A percentile compares a stretch with the other conserved stretches of the same genome.
phyloP scores from a whole-genome alignment of 2,888 invertebrate species.

The Pyrocoelia pectoralis region DNA sequence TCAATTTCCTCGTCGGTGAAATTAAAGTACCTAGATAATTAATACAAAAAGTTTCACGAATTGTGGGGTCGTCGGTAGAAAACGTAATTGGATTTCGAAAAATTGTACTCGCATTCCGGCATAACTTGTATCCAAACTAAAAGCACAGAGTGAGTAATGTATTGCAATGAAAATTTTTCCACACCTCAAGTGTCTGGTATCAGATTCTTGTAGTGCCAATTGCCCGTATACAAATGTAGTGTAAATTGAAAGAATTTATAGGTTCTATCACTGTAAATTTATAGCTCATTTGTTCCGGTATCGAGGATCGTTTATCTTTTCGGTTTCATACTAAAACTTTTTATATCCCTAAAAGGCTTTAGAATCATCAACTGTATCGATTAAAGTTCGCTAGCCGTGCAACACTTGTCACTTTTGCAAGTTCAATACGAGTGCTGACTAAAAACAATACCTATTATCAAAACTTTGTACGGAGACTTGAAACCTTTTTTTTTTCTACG shows the following conservation, averaged over 20 bases:
- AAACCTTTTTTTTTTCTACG: too few relatives aligned
- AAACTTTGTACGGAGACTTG: too few relatives aligned
- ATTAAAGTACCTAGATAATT: slow-evolving; percentile 13
- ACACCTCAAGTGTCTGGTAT: slow-evolving; percentile 7
- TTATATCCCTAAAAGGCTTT: slow-evolving; percentile 1
- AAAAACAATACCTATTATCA: too few relatives aligned
- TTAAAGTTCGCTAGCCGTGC: background rate
- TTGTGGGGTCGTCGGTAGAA: background rate
- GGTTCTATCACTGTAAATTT: slow-evolving; percentile 6
- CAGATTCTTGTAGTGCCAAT: slow-evolving; percentile 13
- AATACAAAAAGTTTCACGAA: slow-evolving; percentile 12
- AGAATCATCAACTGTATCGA: background rate
- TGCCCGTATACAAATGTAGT: slow-evolving; percentile 8
- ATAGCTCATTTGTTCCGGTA: slow-evolving; percentile 9
- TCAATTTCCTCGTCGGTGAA: slow-evolving; percentile 18
- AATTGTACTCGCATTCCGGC: background rate
- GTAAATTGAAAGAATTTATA: slow-evolving; percentile 14
- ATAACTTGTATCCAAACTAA: background rate
- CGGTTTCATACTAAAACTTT: background rate
- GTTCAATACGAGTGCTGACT: background rate
- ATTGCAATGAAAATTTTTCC: background rate
- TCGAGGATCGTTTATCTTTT: background rate
- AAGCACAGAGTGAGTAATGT: background rate
- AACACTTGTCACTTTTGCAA: background rate
- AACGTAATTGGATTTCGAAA: slow-evolving; percentile 4